phyloP scores from a whole-genome alignment of 53 echinoderm and acorn worm species.

The Luidia sarsii region DNA sequence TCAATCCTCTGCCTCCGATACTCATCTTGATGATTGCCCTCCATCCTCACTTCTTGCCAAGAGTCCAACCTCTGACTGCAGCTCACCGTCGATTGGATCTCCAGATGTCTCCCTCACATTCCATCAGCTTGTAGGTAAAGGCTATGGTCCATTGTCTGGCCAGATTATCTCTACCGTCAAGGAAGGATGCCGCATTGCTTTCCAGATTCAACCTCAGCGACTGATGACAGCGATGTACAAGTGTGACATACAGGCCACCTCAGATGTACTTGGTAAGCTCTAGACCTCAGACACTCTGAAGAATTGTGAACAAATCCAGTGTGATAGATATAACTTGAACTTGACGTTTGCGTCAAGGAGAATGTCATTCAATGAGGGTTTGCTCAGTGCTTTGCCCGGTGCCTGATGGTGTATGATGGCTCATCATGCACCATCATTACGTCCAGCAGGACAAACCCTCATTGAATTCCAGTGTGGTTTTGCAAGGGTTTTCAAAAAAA shows the following conservation, averaged over 20 bases:
- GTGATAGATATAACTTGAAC: no score
- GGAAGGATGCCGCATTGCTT: slow-evolving; percentile 84
- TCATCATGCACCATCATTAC: no score
- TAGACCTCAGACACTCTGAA: not conserved
- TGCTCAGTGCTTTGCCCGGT: no score
- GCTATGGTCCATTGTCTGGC: slow-evolving; percentile 90
- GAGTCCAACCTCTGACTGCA: slow-evolving; percentile 5
- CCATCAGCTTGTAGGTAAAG: slow-evolving; percentile 34
- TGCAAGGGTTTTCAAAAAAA: no score
- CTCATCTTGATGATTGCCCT: not conserved
- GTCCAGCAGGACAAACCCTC: no score
- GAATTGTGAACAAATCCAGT: no score
- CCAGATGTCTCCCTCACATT: slow-evolving; percentile 23
- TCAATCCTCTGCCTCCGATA: not conserved
- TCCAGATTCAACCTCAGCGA: slow-evolving; percentile 86
- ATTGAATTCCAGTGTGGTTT: no score
- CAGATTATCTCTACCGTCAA: slow-evolving; percentile 97
- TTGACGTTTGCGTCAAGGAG: no score
- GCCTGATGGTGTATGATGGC: no score
- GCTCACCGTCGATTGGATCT: slow-evolving; percentile 37
- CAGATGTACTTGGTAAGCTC: slow-evolving; percentile 87
- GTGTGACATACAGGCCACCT: slow-evolving; percentile 95
- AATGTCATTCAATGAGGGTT: no score
- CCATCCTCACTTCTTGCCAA: not conserved
- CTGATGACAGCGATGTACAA: slow-evolving; percentile 98